Conservation (phyloP, 2,797 vertebrate species). For the Mycteria americana region DNA sequence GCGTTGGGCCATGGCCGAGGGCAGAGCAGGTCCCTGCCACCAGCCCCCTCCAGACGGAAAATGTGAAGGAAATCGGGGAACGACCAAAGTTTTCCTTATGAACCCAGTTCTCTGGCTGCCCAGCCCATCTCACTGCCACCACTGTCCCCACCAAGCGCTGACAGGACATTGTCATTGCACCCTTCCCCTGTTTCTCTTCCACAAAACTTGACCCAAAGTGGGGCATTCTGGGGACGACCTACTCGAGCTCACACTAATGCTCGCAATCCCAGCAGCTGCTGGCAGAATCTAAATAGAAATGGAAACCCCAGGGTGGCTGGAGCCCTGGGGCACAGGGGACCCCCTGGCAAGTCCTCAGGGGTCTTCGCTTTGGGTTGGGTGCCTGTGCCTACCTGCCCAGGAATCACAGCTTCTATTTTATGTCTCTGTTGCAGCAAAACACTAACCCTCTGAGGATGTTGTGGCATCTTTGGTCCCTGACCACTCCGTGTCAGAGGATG, state of each 20-base stretch:
- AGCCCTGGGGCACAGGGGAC: not conserved
- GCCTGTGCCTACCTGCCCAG: not conserved
- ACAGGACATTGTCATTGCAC: not conserved
- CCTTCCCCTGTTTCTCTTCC: not conserved
- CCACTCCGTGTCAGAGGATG: fast-evolving
- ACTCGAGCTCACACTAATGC: not conserved
- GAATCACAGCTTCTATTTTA: not conserved
- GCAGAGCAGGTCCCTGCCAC: not conserved
- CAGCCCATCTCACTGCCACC: not conserved
- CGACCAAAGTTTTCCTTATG: not conserved
- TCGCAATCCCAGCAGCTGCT: not conserved
- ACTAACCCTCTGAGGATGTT: not conserved
- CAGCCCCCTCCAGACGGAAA: not conserved
- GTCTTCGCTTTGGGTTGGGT: not conserved
- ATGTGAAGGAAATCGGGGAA: not conserved
- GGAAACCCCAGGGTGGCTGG: not conserved
- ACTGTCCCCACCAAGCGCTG: fast-evolving
- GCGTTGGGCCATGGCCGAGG: not conserved
- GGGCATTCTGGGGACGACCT: not conserved
- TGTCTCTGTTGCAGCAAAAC: not conserved
- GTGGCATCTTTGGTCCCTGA: not conserved
- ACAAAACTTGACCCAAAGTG: not conserved
- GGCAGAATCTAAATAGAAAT: not conserved
- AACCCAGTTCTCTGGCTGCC: not conserved
- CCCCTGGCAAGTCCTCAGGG: not conserved